Base-by-base conservation (phyloP, 2,888 invertebrate genomes). In the Scaptomyza polygonia region DNA sequence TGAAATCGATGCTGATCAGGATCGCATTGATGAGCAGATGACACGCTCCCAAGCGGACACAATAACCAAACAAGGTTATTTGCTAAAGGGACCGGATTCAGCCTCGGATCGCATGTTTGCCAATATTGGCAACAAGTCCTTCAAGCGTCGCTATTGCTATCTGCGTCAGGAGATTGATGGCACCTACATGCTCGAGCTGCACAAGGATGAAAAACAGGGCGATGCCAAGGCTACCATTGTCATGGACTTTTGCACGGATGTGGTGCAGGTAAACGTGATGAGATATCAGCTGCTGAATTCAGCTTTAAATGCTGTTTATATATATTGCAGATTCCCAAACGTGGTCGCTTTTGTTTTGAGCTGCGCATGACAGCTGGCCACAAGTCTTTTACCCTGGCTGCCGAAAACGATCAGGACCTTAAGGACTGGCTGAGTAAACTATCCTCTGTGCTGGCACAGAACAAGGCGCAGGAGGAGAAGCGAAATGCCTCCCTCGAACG, bases 171-270 rank as follows among this genome's bases (percentile, higher is more conserved):
- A 97, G 92, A 95, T 97, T 30, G 97, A 98, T 90, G 97, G 97
- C 45, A 97, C 97, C 0, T 97, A 97, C 88, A 96, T 97, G 87
- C 93, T 98, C 54, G 97, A 98, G 92, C 94, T 98, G 79, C 97
- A 97, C 91, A 98, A 98, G 92, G 98, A 98, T 92, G 97, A 98
- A 69, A 96, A 96, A 90, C 97, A 97, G 92, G 95, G 95, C 27
- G 98, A 98, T 86, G 96, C 97, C 0, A 98, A 98, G 92, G 95
- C 97, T 76, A 96, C 97, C 34, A 96, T 98, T 90, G 97, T 97
- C 75, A 96, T 98, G 95, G 98, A 98, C 91, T 97, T 97, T 92
- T 98, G 97, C 89, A 96, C 96, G 2, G 97, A 97, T 91, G 97
- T 98, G 83, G 94, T 96, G 62, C 95, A 95, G 93, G 96, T 96